phyloP scores from a whole-genome alignment of 2,113 vertebrate species.

The Dunckerocampus dactyliophorus region DNA sequence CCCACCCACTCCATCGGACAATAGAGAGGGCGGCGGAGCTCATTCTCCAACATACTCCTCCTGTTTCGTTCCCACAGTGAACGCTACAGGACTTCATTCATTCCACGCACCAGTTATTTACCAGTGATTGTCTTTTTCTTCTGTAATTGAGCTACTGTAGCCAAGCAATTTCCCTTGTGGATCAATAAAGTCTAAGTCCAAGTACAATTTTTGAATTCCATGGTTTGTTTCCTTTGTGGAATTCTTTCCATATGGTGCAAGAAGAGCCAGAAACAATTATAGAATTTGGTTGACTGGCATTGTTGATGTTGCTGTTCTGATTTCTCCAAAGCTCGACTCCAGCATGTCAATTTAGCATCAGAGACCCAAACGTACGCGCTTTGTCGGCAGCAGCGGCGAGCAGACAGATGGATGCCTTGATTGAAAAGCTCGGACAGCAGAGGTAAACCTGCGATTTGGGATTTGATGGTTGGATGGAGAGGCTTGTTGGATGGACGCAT shows the following conservation, averaged over 20 bases:
- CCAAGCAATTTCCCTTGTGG: no score
- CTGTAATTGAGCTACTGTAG: no score
- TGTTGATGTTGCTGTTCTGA: conserved; percentile 14
- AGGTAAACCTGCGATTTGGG: conserved; percentile 65
- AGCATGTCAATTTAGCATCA: conserved; percentile 45
- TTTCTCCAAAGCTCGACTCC: conserved; percentile 13
- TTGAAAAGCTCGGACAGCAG: conserved; percentile 31
- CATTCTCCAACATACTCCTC: no score
- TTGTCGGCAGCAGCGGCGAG: conserved; percentile 18
- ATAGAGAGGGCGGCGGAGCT: no score
- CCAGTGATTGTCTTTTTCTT: no score
- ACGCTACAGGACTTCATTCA: no score
- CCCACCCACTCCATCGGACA: no score
- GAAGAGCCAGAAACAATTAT: neutral
- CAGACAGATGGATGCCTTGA: conserved; percentile 58
- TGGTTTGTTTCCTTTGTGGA: neutral
- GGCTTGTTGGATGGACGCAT: conserved; percentile 53
- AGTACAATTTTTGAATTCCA: no score
- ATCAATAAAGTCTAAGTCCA: no score
- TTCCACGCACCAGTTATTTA: no score
- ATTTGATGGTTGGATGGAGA: conserved; percentile 63
- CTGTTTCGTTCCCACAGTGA: no score
- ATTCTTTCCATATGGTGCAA: neutral
- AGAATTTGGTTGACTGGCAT: no score
- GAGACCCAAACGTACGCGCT: conserved; percentile 17